Evolutionary conservation across 2,113 vertebrate genomes (phyloP).

Genomic region (Esox niger): DNA sequence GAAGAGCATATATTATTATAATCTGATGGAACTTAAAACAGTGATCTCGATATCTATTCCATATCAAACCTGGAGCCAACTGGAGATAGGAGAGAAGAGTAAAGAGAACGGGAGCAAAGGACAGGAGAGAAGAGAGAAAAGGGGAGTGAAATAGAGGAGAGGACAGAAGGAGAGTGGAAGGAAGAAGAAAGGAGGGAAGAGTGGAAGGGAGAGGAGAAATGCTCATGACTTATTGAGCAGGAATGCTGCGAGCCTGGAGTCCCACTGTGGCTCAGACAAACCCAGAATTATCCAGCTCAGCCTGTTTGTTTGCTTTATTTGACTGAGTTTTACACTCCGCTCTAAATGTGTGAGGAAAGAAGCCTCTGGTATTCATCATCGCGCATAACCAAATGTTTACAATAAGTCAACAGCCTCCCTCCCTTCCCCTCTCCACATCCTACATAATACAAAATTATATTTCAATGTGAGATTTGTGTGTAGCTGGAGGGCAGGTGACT

Average conservation of each 20-base stretch:
- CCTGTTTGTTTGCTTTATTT: slow-evolving; percentile 50
- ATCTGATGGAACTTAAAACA: slow-evolving; percentile 41
- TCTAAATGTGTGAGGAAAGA: neutral
- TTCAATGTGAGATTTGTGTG: no score
- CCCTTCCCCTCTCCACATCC: no score
- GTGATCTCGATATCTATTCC: slow-evolving; percentile 52
- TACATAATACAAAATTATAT: no score
- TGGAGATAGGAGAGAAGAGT: neutral
- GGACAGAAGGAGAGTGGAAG: neutral
- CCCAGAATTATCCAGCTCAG: slow-evolving; percentile 47
- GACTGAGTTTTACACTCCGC: slow-evolving; percentile 28
- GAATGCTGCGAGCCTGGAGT: slow-evolving; percentile 33
- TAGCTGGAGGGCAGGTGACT: no score
- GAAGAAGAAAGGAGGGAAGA: neutral
- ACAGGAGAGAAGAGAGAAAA: slow-evolving; percentile 14
- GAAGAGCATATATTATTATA: slow-evolving; percentile 29
- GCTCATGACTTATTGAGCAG: slow-evolving; percentile 60
- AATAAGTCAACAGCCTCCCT: slow-evolving; percentile 16
- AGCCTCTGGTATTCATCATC: slow-evolving; percentile 24
- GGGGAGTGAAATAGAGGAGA: slow-evolving; percentile 16
- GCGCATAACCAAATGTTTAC: slow-evolving; percentile 28
- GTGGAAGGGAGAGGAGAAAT: slow-evolving; percentile 32
- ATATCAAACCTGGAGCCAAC: slow-evolving; percentile 44
- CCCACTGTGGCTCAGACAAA: slow-evolving; percentile 44
- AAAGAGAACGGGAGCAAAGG: slow-evolving; percentile 13